These are phyloP conservation scores for Lydus trimaculatus DNA, from an alignment of 2,888 invertebrate species.

Conservation along the genomic window DNA sequence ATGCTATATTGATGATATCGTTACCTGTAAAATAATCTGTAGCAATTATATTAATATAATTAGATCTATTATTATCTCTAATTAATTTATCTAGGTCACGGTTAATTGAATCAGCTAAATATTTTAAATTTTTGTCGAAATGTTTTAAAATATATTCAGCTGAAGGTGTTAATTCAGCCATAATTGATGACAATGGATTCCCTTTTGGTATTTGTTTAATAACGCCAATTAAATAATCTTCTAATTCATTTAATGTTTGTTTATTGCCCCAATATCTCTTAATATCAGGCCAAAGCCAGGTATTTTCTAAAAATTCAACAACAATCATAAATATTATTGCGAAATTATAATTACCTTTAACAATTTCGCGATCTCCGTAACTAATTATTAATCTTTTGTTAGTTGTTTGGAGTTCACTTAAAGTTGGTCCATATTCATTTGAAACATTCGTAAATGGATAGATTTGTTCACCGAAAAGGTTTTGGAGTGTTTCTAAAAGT, in stretches of 20 bases:
- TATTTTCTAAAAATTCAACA: slow-evolving; percentile 24
- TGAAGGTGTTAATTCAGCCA: slow-evolving; percentile 72
- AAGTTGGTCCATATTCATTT: background rate
- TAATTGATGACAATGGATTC: slow-evolving; percentile 64
- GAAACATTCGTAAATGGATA: slow-evolving; percentile 9
- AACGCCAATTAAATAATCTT: slow-evolving; percentile 50
- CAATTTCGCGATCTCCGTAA: background rate
- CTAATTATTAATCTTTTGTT: background rate
- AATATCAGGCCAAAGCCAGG: slow-evolving; percentile 33
- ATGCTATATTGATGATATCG: slow-evolving; percentile 69
- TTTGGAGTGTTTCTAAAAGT: slow-evolving; percentile 16
- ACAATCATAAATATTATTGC: background rate
- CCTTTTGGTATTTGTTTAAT: slow-evolving; percentile 40
- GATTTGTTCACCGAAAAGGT: slow-evolving; percentile 19
- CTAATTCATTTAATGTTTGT: slow-evolving; percentile 32
- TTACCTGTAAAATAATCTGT: slow-evolving; percentile 72
- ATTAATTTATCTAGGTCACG: slow-evolving; percentile 70
- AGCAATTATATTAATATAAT: slow-evolving; percentile 69
- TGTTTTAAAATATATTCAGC: slow-evolving; percentile 64
- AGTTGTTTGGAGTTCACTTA: background rate
- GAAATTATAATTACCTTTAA: slow-evolving; percentile 5
- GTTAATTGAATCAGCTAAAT: slow-evolving; percentile 69
- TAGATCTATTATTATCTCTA: slow-evolving; percentile 64
- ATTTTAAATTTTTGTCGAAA: slow-evolving; percentile 64
- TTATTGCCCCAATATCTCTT: slow-evolving; percentile 41